These are phyloP conservation scores for Ceraclea dissimilis DNA, from an alignment of 2,888 invertebrate species.

Conservation along the genomic window DNA sequence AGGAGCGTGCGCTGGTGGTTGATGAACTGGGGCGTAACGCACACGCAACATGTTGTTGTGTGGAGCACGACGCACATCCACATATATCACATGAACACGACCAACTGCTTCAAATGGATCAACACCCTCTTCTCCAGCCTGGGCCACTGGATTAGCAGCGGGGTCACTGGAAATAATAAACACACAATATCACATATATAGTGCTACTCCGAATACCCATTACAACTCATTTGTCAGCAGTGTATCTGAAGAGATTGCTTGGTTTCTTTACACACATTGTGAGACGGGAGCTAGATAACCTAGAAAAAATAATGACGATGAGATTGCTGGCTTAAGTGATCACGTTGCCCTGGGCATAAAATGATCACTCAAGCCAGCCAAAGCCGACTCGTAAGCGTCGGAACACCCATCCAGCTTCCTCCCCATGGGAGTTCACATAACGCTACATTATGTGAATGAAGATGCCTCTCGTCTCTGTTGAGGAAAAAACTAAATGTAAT, in stretches of 20 bases:
- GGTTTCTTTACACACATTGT: not conserved
- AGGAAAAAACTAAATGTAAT: too few species aligned
- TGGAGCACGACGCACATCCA: conserved; percentile 32
- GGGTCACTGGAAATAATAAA: not conserved
- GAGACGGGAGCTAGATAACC: not conserved
- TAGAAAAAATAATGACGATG: too few species aligned
- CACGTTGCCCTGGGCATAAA: too few species aligned
- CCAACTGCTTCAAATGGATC: conserved; percentile 9
- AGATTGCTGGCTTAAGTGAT: too few species aligned
- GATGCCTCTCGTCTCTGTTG: too few species aligned
- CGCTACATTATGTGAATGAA: too few species aligned
- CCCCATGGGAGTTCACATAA: too few species aligned
- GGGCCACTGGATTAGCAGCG: not conserved
- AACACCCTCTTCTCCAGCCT: not conserved
- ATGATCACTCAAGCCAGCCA: not conserved
- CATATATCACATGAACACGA: conserved; percentile 31
- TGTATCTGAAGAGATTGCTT: too few species aligned
- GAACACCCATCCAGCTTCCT: too few species aligned
- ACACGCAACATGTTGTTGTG: conserved; percentile 29
- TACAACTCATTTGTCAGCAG: too few species aligned
- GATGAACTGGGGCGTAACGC: conserved; percentile 15
- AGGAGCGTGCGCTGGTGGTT: not conserved
- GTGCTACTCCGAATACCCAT: too few species aligned
- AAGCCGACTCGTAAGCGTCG: too few species aligned
- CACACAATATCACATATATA: not conserved